Conservation (phyloP, 2,113 vertebrate species). For the Ginglymostoma cirratum region DNA sequence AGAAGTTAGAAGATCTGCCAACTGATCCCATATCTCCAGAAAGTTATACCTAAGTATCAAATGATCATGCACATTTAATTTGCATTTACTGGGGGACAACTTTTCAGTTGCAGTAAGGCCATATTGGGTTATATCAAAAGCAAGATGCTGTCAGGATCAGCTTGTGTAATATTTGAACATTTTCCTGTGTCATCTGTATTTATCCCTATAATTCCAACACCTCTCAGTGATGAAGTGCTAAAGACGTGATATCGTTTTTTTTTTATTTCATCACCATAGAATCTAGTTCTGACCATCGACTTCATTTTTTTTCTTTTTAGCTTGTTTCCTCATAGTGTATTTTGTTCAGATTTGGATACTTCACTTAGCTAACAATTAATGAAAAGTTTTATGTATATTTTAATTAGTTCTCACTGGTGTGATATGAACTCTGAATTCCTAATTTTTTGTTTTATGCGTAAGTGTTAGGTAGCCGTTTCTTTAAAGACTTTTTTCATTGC, state of each 20-base stretch:
- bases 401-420: neutral
- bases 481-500: conserved; percentile 38
- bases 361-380: neutral
- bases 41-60: neutral
- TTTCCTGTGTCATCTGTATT: neutral
- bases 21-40: neutral
- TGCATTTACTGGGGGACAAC: neutral
- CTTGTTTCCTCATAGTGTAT: neutral
- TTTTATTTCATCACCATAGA: neutral
- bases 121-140: neutral
- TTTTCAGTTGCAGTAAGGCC: neutral
- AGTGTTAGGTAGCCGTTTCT: conserved; percentile 29
- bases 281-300: neutral
- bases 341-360: neutral
- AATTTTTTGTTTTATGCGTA: conserved; percentile 16
- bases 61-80: neutral
- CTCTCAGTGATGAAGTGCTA: neutral
- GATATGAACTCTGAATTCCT: neutral
- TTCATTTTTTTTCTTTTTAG: neutral
- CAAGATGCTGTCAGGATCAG: neutral
- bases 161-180: neutral
- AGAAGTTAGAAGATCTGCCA: neutral
- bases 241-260: neutral
- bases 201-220: neutral
- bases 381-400: neutral